phyloP scores from a whole-genome alignment of 2,888 invertebrate species.

The Tetrapedia diversipes region DNA sequence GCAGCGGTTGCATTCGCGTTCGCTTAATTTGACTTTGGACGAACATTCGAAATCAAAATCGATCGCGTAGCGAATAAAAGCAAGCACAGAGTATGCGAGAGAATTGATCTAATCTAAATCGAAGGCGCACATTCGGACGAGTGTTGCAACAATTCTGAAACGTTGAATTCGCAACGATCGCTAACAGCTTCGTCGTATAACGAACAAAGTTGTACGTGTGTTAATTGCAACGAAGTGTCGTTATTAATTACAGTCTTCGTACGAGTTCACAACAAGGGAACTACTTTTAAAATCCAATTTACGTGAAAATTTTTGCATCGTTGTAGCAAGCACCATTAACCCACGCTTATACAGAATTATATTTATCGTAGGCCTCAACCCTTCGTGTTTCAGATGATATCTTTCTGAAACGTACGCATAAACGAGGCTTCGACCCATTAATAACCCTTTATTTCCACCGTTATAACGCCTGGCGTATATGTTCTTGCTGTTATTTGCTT shows the following conservation, averaged over 20 bases:
- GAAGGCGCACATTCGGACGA: constrained; percentile 8
- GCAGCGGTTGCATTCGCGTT: constrained; percentile 1
- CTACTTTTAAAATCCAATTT: not conserved
- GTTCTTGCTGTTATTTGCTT: constrained; percentile 1
- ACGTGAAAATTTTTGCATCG: not conserved
- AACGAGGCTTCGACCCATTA: not conserved
- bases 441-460: constrained; percentile 10
- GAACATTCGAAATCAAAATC: constrained; percentile 12
- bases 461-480: not conserved
- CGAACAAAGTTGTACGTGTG: too few relatives aligned
- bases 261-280: not conserved
- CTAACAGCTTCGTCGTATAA: not conserved
- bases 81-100: constrained; percentile 7
- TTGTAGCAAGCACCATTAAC: not conserved
- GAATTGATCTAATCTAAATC: constrained; percentile 19
- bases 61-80: constrained; percentile 6
- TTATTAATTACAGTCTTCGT: too few relatives aligned
- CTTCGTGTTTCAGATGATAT: not conserved
- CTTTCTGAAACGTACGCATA: not conserved
- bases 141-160: not conserved
- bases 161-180: constrained; percentile 11
- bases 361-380: not conserved
- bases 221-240: too few relatives aligned
- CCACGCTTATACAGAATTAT: not conserved
- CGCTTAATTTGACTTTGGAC: constrained; percentile 13